Conservation (phyloP, 1,140 invertebrate species). For the Drosophila rufa region DNA sequence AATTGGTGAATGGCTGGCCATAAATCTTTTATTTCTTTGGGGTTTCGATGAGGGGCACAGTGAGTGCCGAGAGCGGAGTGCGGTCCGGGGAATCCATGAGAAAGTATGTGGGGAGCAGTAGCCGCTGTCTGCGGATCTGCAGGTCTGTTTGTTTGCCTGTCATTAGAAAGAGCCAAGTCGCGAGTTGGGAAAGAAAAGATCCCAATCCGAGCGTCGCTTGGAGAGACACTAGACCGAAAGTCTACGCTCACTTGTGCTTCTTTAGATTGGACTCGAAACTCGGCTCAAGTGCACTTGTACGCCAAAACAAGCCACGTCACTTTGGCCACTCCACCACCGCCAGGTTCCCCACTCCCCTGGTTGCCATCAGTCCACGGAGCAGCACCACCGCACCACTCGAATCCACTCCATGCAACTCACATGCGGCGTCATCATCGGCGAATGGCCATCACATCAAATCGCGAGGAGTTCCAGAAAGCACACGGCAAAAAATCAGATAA, state of each 20-base stretch:
- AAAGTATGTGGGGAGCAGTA: constrained; percentile 69
- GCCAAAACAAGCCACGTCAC: constrained; percentile 82
- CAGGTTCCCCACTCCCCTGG: background rate
- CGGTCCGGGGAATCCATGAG: constrained; percentile 61
- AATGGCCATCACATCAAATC: constrained; percentile 72
- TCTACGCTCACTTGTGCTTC: constrained; percentile 81
- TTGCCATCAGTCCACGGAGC: constrained; percentile 8
- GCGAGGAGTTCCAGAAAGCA: constrained; percentile 38
- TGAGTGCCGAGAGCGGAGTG: constrained; percentile 15
- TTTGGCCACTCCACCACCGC: constrained; percentile 64
- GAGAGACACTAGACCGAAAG: constrained; percentile 80
- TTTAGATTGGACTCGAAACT: constrained; percentile 83
- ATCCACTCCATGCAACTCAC: constrained; percentile 56
- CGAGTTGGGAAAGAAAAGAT: constrained; percentile 42
- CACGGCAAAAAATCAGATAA: constrained; percentile 15
- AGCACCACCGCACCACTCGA: constrained; percentile 48
- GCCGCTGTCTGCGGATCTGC: constrained; percentile 56
- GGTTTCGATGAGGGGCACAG: constrained; percentile 17
- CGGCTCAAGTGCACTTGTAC: constrained; percentile 81
- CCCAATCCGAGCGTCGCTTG: constrained; percentile 55
- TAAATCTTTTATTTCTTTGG: constrained; percentile 73
- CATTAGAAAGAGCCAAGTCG: constrained; percentile 68
- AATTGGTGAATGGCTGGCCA: constrained; percentile 78
- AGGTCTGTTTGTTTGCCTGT: constrained; percentile 80
- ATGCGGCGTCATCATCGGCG: constrained; percentile 63